Evolutionary conservation across 2,113 vertebrate species (phyloP).

Genomic region (Rhineura floridana): DNA sequence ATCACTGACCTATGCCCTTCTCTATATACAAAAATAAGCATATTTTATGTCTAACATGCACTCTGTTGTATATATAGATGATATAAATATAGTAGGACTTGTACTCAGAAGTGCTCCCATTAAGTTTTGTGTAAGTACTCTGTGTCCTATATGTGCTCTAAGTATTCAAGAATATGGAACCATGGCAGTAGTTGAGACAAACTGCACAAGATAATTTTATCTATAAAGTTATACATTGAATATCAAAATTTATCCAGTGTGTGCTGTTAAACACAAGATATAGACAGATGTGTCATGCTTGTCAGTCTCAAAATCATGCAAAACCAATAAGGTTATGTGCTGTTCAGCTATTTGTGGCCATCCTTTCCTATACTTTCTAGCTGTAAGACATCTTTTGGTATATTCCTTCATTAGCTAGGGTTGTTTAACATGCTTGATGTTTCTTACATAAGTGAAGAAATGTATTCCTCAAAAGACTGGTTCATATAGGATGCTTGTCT

Average conservation of each 20-base stretch:
- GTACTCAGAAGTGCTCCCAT: neutral
- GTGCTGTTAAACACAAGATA: too few relatives aligned
- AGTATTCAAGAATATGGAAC: neutral
- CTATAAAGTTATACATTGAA: too few relatives aligned
- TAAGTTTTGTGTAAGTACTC: neutral
- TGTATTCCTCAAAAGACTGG: too few relatives aligned
- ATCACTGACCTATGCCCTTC: too few relatives aligned
- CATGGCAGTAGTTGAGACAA: neutral
- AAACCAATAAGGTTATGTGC: neutral
- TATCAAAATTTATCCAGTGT: too few relatives aligned
- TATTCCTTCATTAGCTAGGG: neutral
- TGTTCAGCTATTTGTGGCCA: neutral
- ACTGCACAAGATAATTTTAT: neutral
- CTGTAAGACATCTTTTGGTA: neutral
- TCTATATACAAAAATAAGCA: neutral
- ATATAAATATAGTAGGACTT: neutral
- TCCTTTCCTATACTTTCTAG: neutral
- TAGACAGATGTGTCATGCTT: too few relatives aligned
- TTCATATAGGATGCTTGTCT: neutral
- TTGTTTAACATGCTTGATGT: neutral
- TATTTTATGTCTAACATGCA: too few relatives aligned
- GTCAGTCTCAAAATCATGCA: too few relatives aligned
- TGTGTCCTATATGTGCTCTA: neutral
- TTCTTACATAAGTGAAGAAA: too few relatives aligned
- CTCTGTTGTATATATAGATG: neutral